phyloP scores from a whole-genome alignment of 2,888 invertebrate genomes.

The Diogma glabrata region DNA sequence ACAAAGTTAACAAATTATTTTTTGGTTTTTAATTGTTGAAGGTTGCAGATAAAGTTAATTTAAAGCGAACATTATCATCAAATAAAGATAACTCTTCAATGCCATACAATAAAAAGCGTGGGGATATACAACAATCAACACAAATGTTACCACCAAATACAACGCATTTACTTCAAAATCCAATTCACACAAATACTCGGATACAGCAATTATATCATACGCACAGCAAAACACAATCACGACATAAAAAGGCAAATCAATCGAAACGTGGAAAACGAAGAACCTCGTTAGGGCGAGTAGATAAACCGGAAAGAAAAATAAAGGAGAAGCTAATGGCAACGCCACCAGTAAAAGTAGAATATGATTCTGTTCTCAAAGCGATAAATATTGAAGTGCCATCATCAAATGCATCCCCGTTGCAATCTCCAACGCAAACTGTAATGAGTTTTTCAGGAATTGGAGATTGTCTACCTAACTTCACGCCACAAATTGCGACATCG shows the following conservation, averaged over 20 bases:
- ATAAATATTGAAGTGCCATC: not conserved
- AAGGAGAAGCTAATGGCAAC: conserved; percentile 13
- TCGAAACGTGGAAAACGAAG: not conserved
- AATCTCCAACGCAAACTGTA: not conserved
- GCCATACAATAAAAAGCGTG: conserved; percentile 13
- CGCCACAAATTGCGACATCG: conserved; percentile 19
- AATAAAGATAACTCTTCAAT: conserved; percentile 4
- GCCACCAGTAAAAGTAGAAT: not conserved
- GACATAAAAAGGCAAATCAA: conserved; percentile 17
- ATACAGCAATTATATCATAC: conserved; percentile 26
- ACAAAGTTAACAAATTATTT: not conserved
- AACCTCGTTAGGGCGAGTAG: not conserved
- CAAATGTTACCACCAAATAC: not conserved
- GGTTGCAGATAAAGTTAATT: conserved; percentile 11
- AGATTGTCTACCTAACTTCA: conserved; percentile 12
- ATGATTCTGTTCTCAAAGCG: not conserved
- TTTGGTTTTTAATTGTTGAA: not conserved
- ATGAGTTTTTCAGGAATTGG: not conserved
- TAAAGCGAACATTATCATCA: conserved; percentile 14
- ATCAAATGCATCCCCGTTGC: conserved; percentile 11
- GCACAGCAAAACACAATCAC: conserved; percentile 22
- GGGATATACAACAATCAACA: conserved; percentile 9
- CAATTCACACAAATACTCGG: conserved; percentile 20
- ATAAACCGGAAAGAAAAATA: conserved; percentile 5
- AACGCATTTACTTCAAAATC: conserved; percentile 14